Base-by-base conservation (phyloP, 2,113 vertebrate genomes). In the Chlamydotis undulata region DNA sequence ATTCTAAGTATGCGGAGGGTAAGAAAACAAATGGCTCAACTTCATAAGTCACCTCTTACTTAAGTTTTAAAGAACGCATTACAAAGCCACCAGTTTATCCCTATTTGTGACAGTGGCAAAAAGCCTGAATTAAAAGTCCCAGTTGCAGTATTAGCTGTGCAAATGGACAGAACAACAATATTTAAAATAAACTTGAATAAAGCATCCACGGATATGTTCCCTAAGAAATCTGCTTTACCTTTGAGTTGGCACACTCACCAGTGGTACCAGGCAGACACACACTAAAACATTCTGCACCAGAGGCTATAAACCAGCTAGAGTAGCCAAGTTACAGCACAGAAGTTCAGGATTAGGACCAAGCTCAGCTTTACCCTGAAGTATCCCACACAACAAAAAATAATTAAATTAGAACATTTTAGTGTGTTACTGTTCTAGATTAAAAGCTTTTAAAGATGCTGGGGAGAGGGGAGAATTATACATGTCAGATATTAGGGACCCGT, bases 21-120 rank as follows among this genome's bases (percentile, higher is more conserved):
- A 67, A 86, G 94, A 86, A 77, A 89, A 4, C 7, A 2, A 93
- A 86, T 25, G 22, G 43, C 12, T 35, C 61, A 11, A 83, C 65
- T 93, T 96, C 90, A 92, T 68, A 94, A 95, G 60, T 77, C 86
- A 89, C 60, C 39, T 92, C 47, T 74, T 74, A 70, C 67, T 92
- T 88, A 63, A 76, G 77, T 86, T 68, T 93, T 68, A 93, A 92
- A 90, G 73, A 68, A 52, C 0, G 0, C 2, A 28, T 14, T 64
- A 52, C 18, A 68, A 39, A 71, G 56, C 52, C 76, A 86, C 33
- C 39, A 47, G 49, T 87, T 64, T 28, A 23, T 63, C 26, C 28
- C 57, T 53, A 14, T 39, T 86, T 0, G 0, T 5, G 37, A 55
- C 9, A 19, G 41, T 7, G 37, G 56, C 68, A 94, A 70, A 83